These are phyloP conservation scores for Germaria angustata DNA, from an alignment of 2,888 invertebrate genomes.

Conservation along the genomic window DNA sequence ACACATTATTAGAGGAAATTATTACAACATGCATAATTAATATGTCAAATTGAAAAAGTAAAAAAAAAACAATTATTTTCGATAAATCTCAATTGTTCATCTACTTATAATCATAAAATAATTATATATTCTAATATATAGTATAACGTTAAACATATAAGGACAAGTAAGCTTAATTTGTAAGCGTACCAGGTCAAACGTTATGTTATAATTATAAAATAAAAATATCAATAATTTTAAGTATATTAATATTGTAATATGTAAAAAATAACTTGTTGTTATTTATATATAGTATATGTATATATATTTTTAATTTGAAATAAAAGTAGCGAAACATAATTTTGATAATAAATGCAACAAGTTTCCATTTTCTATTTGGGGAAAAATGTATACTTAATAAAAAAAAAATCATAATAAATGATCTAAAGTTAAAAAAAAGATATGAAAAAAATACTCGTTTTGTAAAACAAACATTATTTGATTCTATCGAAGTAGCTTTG, in stretches of 20 bases:
- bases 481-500: background rate
- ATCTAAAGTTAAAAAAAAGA: slow-evolving; percentile 33
- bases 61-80: background rate
- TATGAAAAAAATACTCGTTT: slow-evolving; percentile 13
- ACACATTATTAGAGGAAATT: slow-evolving; percentile 5
- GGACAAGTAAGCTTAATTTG: slow-evolving; percentile 55
- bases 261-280: background rate
- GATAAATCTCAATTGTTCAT: slow-evolving; percentile 1
- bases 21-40: slow-evolving; percentile 32
- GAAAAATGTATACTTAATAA: slow-evolving; percentile 29
- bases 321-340: no score
- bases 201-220: slow-evolving; percentile 43
- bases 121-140: background rate
- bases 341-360: slow-evolving; percentile 5
- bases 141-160: slow-evolving; percentile 22
- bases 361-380: slow-evolving; percentile 10
- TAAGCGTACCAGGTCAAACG: slow-evolving; percentile 69
- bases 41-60: background rate
- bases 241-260: slow-evolving; percentile 10
- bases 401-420: slow-evolving; percentile 38
- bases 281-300: background rate
- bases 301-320: no score
- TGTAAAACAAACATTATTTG: slow-evolving; percentile 32
- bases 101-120: slow-evolving; percentile 5
- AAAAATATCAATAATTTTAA: slow-evolving; percentile 10